phyloP scores from a whole-genome alignment of 2,797 vertebrate species.

The Euthynnus affinis region DNA sequence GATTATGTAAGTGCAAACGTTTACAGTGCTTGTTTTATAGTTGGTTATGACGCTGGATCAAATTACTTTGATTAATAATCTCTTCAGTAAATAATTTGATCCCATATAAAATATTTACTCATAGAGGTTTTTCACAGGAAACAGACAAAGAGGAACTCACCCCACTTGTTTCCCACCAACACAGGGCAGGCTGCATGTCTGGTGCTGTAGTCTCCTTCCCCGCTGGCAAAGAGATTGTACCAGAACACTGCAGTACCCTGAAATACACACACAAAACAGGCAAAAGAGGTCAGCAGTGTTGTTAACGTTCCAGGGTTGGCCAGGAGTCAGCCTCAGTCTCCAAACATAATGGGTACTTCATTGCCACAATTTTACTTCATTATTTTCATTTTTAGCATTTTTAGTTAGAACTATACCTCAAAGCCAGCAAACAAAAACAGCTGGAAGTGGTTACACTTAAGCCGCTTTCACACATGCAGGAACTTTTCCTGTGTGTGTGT shows the following conservation, averaged over 20 bases:
- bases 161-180: slow-evolving; percentile 98
- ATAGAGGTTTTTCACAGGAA: slow-evolving; percentile 1
- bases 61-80: neutral
- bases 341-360: no score
- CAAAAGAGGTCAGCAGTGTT: slow-evolving; percentile 4
- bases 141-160: slow-evolving; percentile 81
- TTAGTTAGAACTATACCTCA: neutral
- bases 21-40: neutral
- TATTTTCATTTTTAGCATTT: neutral
- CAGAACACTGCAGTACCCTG: slow-evolving; percentile 97
- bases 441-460: neutral
- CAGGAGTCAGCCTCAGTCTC: neutral
- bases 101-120: neutral
- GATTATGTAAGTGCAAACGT: neutral
- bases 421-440: neutral
- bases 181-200: slow-evolving; percentile 97
- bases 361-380: neutral
- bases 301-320: neutral
- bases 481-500: no score
- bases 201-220: slow-evolving; percentile 98
- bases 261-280: slow-evolving; percentile 30
- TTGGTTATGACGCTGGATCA: neutral
- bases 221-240: slow-evolving; percentile 97
- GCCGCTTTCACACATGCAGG: no score
- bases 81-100: neutral